Base-by-base conservation (phyloP, 1,140 invertebrate genomes). In the Diorhabda sublineata region DNA sequence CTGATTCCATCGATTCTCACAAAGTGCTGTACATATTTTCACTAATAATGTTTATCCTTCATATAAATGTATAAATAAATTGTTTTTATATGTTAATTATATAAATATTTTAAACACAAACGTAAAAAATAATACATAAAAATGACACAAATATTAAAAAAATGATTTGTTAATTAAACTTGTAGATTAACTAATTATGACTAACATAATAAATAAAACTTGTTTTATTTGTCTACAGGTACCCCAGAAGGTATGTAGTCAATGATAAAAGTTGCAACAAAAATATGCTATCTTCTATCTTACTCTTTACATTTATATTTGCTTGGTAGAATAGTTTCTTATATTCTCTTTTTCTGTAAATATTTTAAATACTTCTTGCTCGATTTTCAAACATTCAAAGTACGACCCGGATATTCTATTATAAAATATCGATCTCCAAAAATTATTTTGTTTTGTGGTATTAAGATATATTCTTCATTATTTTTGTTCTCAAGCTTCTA, bases 191-290 rank as follows among this genome's bases (percentile, higher is more conserved):
- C 58, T 6, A 26, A 11, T 60, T 11, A 5, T 60, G 26, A 60
- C 7, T 60, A 60, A 60, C 2, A 26, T 42, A 60, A 11, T 60
- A 7, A 52, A 52, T 52, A 52, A 76, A 73, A 66, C 72, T 77
- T 77, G 67, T 80, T 80, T 79, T 77, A 78, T 80, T 79, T 80
- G 74, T 76, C 75, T 78, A 76, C 82, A 84, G 82, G 82, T 81
- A 83, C 81, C 70, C 82, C 82, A 65, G 80, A 82, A 84, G 82
- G 82, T 83, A 83, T 77, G 82, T 83, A 80, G 69, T 69, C 61
- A 64, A 69, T 68, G 69, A 61, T 70, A 65, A 66, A 68, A 68
- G 63, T 69, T 71, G 71, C 72, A 70, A 69, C 69, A 67, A 68
- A 67, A 65, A 71, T 56, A 64, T 69, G 71, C 68, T 68, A 68